Base-by-base conservation (phyloP, 1,140 invertebrate species). In the Bombus superbus region DNA sequence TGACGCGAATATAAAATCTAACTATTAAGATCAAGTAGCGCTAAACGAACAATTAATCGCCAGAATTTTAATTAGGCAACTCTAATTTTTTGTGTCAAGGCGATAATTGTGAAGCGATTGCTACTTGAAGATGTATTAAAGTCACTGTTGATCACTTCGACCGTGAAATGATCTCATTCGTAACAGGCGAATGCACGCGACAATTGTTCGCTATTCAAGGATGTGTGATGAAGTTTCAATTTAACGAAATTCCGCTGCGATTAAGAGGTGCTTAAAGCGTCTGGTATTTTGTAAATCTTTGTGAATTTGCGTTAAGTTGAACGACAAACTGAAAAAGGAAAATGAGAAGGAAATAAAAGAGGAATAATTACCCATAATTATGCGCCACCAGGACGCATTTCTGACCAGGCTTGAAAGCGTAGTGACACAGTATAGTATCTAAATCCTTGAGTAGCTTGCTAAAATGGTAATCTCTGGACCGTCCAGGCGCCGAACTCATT, bases 401-500 rank as follows among this genome's bases (percentile, higher is more conserved):
- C 28, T 94, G 93, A 6, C 93, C 94, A 4, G 94, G 87, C 57
- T 92, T 93, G 68, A 95, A 93, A 57, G 96, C 96, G 86, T 96
- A 96, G 86, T 96, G 94, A 89, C 97, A 96, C 94, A 97, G 96
- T 69, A 97, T 93, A 38, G 94, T 93, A 59, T 97, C 94, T 1
- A 97, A 86, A 92, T 97, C 96, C 72, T 95, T 94, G 35, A 97
- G 93, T 44, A 97, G 94, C 88, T 96, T 96, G 73, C 95, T 93
- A 91, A 98, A 97, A 42, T 95, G 96, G 92, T 98, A 98, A 75
- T 96, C 96, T 59, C 93, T 95, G 11, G 94, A 88, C 59, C 96
- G 94, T 86, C 95, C 92, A 18, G 97, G 97, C 35, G 96, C 96
- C 71, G 96, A 96, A 88, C 97, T 97, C 85, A 96, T 95, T 3